Conservation (phyloP, 2,888 invertebrate genomes). For the Nipponacmea schrenckii region DNA sequence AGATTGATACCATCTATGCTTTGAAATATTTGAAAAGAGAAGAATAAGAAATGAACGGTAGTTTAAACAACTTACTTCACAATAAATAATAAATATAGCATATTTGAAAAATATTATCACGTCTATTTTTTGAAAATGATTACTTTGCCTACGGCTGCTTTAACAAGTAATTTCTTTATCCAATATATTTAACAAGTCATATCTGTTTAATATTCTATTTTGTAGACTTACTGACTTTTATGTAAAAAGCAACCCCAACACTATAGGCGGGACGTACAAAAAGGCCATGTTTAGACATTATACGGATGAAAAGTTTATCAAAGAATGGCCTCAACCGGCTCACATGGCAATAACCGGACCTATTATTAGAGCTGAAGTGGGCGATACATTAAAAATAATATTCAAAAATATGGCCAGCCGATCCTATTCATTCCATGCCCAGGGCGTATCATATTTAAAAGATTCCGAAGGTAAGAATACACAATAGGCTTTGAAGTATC, state of each 20-base stretch:
- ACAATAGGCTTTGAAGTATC: neutral
- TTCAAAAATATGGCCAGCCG: constrained; percentile 25
- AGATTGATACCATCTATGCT: no score
- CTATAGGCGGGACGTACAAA: constrained; percentile 27
- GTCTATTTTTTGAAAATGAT: no score
- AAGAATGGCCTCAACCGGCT: constrained; percentile 21
- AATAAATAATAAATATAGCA: no score
- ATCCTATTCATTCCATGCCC: constrained; percentile 27
- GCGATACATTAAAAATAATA: constrained; percentile 22
- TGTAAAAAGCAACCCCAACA: constrained; percentile 15
- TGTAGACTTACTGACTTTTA: constrained; percentile 26
- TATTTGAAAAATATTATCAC: no score
- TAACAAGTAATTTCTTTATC: no score
- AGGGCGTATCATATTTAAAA: constrained; percentile 29
- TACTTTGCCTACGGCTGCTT: no score
- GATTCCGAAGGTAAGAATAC: constrained; percentile 27
- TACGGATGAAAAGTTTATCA: constrained; percentile 24
- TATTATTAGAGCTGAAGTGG: constrained; percentile 27
- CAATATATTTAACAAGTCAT: no score
- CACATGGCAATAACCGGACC: constrained; percentile 34
- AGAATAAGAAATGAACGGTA: no score
- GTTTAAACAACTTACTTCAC: no score
- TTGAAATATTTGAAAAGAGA: no score
- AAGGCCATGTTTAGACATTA: constrained; percentile 33
- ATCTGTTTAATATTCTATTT: neutral